Conservation (phyloP, 1,140 invertebrate species). For the Goniozus legneri region DNA sequence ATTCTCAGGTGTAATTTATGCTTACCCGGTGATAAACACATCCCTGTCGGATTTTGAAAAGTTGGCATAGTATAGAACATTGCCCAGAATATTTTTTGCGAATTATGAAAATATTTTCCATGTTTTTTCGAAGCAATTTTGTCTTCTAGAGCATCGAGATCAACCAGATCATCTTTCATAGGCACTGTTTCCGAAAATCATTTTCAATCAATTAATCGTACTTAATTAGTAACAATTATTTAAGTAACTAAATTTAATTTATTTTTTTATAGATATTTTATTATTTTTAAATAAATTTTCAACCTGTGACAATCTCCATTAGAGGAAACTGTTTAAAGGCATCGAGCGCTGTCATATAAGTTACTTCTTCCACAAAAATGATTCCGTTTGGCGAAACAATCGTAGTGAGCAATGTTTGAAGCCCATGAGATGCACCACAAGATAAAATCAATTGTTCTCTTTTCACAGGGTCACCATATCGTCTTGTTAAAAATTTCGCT, state of each 20-base stretch:
- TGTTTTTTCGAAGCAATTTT: constrained; percentile 33
- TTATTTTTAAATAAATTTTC: too few relatives aligned
- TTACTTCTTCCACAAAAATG: constrained; percentile 67
- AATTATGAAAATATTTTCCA: constrained; percentile 31
- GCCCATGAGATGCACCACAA: constrained; percentile 62
- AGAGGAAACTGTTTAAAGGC: constrained; percentile 58
- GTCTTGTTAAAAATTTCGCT: constrained; percentile 50
- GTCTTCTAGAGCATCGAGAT: constrained; percentile 56
- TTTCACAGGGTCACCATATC: constrained; percentile 50
- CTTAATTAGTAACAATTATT: too few relatives aligned
- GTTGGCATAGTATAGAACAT: constrained; percentile 65
- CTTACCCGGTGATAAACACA: constrained; percentile 53
- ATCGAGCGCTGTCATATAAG: constrained; percentile 65
- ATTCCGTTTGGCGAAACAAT: constrained; percentile 58
- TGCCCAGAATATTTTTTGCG: constrained; percentile 58
- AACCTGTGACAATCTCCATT: constrained; percentile 57
- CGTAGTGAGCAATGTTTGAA: constrained; percentile 59
- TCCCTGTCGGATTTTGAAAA: constrained; percentile 67
- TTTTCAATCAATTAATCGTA: too few relatives aligned
- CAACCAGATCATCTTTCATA: constrained; percentile 57
- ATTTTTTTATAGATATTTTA: too few relatives aligned
- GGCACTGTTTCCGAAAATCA: too few relatives aligned
- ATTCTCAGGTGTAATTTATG: constrained; percentile 20
- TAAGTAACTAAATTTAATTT: too few relatives aligned
- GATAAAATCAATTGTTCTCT: constrained; percentile 62